phyloP scores from a whole-genome alignment of 2,888 invertebrate genomes.

The Beris morrisii region DNA sequence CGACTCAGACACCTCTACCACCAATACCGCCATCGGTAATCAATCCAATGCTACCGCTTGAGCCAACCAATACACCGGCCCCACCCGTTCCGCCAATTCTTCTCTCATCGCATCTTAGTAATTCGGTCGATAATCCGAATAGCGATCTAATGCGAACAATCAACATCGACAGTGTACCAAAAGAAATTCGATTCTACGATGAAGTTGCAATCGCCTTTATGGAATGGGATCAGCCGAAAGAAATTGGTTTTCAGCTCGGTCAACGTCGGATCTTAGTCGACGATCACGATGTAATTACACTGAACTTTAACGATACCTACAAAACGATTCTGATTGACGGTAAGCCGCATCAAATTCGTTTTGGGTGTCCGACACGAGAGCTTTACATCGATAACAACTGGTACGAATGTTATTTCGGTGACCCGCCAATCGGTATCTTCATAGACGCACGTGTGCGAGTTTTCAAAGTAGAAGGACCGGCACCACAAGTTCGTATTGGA shows the following conservation, averaged over 20 bases:
- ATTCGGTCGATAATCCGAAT: slow-evolving; percentile 61
- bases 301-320: slow-evolving; percentile 70
- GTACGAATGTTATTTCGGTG: slow-evolving; percentile 92
- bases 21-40: slow-evolving; percentile 45
- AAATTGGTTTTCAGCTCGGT: slow-evolving; percentile 83
- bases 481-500: slow-evolving; percentile 92
- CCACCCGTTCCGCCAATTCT: slow-evolving; percentile 11
- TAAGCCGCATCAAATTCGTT: slow-evolving; percentile 73
- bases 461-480: slow-evolving; percentile 84
- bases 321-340: slow-evolving; percentile 75
- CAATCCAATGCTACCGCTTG: slow-evolving; percentile 40
- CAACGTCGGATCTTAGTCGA: slow-evolving; percentile 74
- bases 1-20: slow-evolving; percentile 42
- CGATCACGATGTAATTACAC: slow-evolving; percentile 69
- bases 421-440: slow-evolving; percentile 78
- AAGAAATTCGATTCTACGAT: slow-evolving; percentile 82
- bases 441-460: slow-evolving; percentile 76
- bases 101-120: slow-evolving; percentile 47
- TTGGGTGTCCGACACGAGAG: slow-evolving; percentile 91
- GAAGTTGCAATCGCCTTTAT: slow-evolving; percentile 82
- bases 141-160: slow-evolving; percentile 77
- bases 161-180: slow-evolving; percentile 76
- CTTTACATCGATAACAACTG: slow-evolving; percentile 85
- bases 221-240: slow-evolving; percentile 82
- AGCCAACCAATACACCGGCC: slow-evolving; percentile 16